Base-by-base conservation (phyloP, 2,797 vertebrate species). In the Sebastes iracundus region DNA sequence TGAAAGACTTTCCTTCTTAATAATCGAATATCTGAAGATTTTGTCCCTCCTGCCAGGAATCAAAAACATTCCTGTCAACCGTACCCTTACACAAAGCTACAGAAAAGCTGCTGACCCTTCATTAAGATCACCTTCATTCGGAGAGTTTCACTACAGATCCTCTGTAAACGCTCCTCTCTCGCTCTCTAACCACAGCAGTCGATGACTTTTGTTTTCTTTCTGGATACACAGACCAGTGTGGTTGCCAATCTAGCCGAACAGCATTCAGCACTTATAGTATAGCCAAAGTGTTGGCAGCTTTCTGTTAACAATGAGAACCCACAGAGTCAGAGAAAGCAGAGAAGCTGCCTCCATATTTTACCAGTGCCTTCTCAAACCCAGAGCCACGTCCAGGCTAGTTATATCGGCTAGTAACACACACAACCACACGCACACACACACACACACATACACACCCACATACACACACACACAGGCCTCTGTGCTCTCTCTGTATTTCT, bases 361-460 rank as follows among this genome's bases (percentile, higher is more conserved):
- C 84, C 91, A 93, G 94, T 94, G 92, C 94, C 94, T 94, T 95
- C 81, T 88, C 77, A 71, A 92, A 90, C 75, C 53, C 84, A 71
- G 86, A 92, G 89, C 90, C 87, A 87, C 88, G 65, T 84, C 77
- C 71, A 75, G 85, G 80, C 84, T 85, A 60, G 72, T 81, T 77
- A 27, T 83, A 53, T 72, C 75, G 64, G 81, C 85, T 67, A 77
- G 60, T 18, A 33, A 87, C 69, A 82, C 81, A 75, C 60, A 69
- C 62, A 35, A 33, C 33, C 61, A 72, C 62, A 52, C 60, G 68
- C 61, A 72, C 62, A 86, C 69, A 80, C 81, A 77, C 60, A 69
- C 65, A 52, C 63, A 64, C 52, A 72, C 33, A 66, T 3, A 61
- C 14, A 63, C 58, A 61, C 33, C 1, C 0, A 33, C 32, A 32